Evolutionary conservation across 2,113 vertebrate genomes (phyloP).

Genomic region (Motacilla tschutschensis): DNA sequence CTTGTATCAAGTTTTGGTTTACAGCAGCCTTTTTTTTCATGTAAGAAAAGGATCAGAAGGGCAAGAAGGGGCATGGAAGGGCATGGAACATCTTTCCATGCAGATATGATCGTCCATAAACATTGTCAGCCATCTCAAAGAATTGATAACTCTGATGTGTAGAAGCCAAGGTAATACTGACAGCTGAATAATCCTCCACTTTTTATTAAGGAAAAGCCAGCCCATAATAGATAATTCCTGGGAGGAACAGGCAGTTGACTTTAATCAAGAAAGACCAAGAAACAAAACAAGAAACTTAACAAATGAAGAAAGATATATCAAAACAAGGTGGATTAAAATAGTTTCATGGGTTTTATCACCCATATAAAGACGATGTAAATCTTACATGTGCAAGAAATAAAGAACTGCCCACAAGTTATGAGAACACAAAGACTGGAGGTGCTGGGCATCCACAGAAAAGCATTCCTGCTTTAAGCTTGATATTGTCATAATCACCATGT

Average conservation of each 20-base stretch:
- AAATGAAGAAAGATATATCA: not conserved
- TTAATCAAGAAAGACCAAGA: not conserved
- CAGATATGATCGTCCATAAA: not conserved
- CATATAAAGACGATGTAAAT: not conserved
- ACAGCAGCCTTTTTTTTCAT: not conserved
- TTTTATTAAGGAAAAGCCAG: not conserved
- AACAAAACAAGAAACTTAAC: not conserved
- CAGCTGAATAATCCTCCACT: not conserved
- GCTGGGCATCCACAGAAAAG: not conserved
- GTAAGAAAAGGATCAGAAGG: not conserved
- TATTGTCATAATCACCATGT: not conserved
- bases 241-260: not conserved
- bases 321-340: not conserved
- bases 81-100: not conserved
- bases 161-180: not conserved
- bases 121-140: not conserved
- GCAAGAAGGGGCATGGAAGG: not conserved
- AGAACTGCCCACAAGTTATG: not conserved
- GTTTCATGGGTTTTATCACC: not conserved
- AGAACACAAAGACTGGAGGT: not conserved
- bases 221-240: not conserved
- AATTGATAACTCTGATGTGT: not conserved
- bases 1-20: not conserved
- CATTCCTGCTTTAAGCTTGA: not conserved
- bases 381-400: accelerated